These are phyloP conservation scores for Sebastes fasciatus DNA, from an alignment of 2,113 vertebrate species.

Conservation along the genomic window DNA sequence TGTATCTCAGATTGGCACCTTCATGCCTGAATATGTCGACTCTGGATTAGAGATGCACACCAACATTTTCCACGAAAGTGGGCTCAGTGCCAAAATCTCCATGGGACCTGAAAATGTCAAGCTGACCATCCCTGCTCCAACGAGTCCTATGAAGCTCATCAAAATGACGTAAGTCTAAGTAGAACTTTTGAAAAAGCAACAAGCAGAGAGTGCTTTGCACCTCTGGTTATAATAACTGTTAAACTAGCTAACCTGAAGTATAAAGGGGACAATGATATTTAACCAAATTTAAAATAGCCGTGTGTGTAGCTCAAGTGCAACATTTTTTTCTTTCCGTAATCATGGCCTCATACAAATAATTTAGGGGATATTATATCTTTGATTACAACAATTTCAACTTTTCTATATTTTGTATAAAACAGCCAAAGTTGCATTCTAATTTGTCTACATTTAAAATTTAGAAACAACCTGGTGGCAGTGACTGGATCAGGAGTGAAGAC, in stretches of 20 bases:
- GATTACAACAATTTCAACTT: not conserved
- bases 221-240: not conserved
- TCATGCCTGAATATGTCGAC: constrained; percentile 88
- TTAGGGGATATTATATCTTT: not conserved
- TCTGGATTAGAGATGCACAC: constrained; percentile 90
- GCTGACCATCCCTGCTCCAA: constrained; percentile 88
- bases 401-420: not conserved
- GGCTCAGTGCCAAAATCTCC: constrained; percentile 81
- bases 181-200: not conserved
- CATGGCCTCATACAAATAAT: not conserved
- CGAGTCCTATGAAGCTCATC: constrained; percentile 85
- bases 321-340: not conserved
- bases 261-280: not conserved
- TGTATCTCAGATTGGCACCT: constrained; percentile 87
- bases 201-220: not conserved
- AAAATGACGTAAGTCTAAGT: constrained; percentile 85
- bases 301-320: not conserved
- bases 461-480: constrained; percentile 88
- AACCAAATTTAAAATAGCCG: not conserved
- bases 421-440: not conserved
- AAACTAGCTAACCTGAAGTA: too few species aligned
- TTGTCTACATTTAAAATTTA: constrained; percentile 63
- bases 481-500: constrained; percentile 83
- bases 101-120: constrained; percentile 83
- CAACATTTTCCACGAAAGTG: constrained; percentile 91